Evolutionary conservation across 1,140 invertebrate species (phyloP).

Genomic region (Drosophila sturtevanti): DNA sequence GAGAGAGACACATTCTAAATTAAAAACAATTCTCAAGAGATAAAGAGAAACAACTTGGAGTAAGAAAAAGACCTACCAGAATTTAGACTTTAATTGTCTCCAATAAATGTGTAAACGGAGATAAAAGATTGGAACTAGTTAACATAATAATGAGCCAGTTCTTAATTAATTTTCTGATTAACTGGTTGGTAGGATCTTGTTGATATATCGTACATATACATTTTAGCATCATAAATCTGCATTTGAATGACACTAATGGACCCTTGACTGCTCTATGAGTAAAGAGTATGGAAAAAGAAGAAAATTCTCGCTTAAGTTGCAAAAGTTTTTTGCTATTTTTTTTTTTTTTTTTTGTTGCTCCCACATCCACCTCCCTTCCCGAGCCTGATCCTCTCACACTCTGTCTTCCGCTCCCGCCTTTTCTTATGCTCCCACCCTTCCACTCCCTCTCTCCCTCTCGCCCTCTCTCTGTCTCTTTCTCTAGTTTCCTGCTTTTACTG

Average conservation of each 20-base stretch:
- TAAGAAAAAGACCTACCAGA: too few species aligned
- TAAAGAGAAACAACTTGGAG: too few species aligned
- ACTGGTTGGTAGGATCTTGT: background rate
- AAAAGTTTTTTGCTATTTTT: constrained; percentile 78
- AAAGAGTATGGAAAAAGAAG: constrained; percentile 21
- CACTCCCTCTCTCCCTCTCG: constrained; percentile 30
- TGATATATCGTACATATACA: background rate
- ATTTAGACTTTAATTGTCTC: too few species aligned
- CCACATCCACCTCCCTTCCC: background rate
- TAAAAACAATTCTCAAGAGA: too few species aligned
- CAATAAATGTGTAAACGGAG: too few species aligned
- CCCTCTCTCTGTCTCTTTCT: constrained; percentile 24
- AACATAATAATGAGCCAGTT: background rate
- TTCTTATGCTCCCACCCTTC: background rate
- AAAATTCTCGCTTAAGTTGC: constrained; percentile 75
- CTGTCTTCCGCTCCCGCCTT: background rate
- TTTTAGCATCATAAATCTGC: background rate
- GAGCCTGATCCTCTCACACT: too few species aligned
- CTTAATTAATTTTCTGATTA: background rate
- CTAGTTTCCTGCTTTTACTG: constrained; percentile 19
- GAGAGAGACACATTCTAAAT: too few species aligned
- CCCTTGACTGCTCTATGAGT: background rate
- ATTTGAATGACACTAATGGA: background rate
- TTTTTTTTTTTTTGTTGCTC: constrained; percentile 41
- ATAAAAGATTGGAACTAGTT: too few species aligned